Evolutionary conservation across 2,113 vertebrate species (phyloP).

Genomic region (Phyllostomus hastatus): DNA sequence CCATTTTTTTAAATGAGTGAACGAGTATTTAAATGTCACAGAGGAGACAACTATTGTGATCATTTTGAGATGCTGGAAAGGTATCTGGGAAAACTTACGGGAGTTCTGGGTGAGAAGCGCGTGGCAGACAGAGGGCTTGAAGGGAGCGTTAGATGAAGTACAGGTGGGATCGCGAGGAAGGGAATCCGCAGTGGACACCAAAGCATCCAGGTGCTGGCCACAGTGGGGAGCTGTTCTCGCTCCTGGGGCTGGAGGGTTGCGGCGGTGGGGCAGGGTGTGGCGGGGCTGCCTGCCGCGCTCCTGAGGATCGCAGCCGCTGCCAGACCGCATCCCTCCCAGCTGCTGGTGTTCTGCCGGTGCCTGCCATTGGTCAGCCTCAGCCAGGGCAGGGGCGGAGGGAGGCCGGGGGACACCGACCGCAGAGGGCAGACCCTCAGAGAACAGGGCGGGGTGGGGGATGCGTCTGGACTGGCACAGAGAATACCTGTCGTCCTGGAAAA

Average conservation of each 20-base stretch:
- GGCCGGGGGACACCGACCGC: neutral
- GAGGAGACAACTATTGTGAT: neutral
- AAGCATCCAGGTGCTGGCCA: neutral
- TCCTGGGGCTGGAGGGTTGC: neutral
- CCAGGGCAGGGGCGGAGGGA: neutral
- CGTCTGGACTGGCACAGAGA: neutral
- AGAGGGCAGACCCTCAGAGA: neutral
- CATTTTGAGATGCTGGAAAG: neutral
- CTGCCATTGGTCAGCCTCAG: neutral
- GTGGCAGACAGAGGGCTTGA: neutral
- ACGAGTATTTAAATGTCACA: neutral
- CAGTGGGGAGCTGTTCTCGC: neutral
- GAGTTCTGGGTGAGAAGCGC: neutral
- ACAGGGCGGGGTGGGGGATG: neutral
- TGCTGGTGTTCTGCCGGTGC: neutral
- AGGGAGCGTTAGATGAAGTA: neutral
- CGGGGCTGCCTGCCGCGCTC: too few species aligned
- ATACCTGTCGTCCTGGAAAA: neutral
- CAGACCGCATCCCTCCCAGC: neutral
- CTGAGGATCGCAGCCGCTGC: too few species aligned
- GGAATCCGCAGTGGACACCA: neutral
- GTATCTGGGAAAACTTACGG: neutral
- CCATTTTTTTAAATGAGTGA: neutral
- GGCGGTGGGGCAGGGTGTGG: neutral
- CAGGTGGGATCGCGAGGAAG: neutral